Base-by-base conservation (phyloP, 2,888 invertebrate species). In the Pelosia muscerda region DNA sequence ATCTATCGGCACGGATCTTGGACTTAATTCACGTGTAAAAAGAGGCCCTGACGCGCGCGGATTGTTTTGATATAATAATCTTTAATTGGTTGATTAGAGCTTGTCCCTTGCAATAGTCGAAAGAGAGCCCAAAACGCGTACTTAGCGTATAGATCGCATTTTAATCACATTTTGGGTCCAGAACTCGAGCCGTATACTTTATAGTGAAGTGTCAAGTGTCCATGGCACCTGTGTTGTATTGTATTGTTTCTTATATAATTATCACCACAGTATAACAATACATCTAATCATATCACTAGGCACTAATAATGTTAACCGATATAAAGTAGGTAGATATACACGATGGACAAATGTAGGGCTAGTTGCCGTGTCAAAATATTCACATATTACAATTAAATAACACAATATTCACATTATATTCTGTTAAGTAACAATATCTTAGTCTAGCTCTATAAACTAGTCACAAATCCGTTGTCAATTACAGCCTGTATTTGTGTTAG, bases 381-480 rank as follows among this genome's bases (percentile, higher is more conserved):
- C 88, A 92, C 88, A 90, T 82, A 86, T 83, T 88, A 90, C 87
- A 89, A 92, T 90, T 90, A 92, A 89, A 88, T 90, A 92, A 92
- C 89, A 86, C 87, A 88, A 89, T 90, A 91, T 90, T 90, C 88
- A 93, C 90, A 90, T 86, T 84, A 85, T 87, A 84, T 78, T 86
- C 77, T 79, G 84, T 92, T 94, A 93, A 93, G 93, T 93, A 92
- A 92, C 93, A 90, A 86, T 91, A 91, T 84, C 88, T 90, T 92
- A 89, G 72, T 77, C 72, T 84, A 83, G 77, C 72, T 87, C 83
- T 78, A 82, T 68, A 84, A 81, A 81, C 89, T 93, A 93, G 87
- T 93, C 90, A 92, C 94, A 94, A 94, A 94, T 94, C 94, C 94
- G 89, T 94, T 91, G 90, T 94, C 88, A 90, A 85, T 93, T 91